Evolutionary conservation across 1,140 invertebrate species (phyloP).

Genomic region (Maconellicoccus hirsutus): DNA sequence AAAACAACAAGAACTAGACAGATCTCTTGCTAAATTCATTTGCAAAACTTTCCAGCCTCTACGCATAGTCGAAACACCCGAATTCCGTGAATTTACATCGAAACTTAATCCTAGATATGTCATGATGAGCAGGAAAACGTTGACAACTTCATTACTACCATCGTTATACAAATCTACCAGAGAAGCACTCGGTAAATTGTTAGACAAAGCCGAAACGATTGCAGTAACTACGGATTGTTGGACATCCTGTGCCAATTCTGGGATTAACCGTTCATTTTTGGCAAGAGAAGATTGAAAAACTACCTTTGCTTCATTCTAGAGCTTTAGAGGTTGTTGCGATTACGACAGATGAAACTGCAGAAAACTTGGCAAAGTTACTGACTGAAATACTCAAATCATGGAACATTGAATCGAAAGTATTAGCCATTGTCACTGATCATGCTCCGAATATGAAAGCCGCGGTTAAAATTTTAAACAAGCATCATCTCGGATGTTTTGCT

Average conservation of each 20-base stretch:
- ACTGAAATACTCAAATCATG: conserved; percentile 15
- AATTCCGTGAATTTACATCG: conserved; percentile 28
- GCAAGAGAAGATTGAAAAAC: conserved; percentile 26
- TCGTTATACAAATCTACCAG: conserved; percentile 25
- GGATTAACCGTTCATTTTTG: conserved; percentile 29
- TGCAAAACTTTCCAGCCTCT: conserved; percentile 27
- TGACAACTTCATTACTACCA: conserved; percentile 28
- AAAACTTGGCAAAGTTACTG: conserved; percentile 19
- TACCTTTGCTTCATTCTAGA: conserved; percentile 23
- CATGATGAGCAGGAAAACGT: conserved; percentile 28
- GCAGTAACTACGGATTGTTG: conserved; percentile 30
- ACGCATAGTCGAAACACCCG: conserved; percentile 29
- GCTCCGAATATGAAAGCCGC: conserved; percentile 23
- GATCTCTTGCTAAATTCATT: background rate
- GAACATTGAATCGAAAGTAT: conserved; percentile 18
- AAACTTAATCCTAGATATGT: conserved; percentile 28
- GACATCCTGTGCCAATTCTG: conserved; percentile 27
- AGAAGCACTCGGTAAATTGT: conserved; percentile 24
- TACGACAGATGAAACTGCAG: conserved; percentile 25
- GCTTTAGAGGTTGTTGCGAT: conserved; percentile 26
- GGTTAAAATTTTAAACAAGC: background rate
- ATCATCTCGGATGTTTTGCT: conserved; percentile 17
- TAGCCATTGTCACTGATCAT: conserved; percentile 20
- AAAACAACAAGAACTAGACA: background rate
- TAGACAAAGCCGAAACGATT: conserved; percentile 26